Percentiles rank a stretch among this genome's conserved stretches.
Conservation (phyloP, 2,888 invertebrate species). For the Callimorpha dominula region DNA sequence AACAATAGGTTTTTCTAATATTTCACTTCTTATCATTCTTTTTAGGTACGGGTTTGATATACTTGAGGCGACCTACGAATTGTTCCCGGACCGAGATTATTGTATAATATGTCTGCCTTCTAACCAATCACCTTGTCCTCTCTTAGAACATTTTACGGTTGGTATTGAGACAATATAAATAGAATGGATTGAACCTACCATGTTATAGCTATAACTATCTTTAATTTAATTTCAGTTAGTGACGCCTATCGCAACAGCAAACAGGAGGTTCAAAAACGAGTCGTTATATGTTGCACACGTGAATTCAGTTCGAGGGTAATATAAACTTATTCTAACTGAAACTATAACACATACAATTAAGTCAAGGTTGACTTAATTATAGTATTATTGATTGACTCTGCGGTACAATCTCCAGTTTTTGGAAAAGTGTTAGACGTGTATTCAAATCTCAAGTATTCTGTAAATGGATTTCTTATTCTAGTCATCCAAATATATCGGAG, state of each 20-base stretch:
- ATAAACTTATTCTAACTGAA: not conserved
- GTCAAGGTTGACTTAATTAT: no score
- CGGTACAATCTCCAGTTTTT: no score
- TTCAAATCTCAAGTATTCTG: no score
- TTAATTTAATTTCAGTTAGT: slow-evolving; percentile 69
- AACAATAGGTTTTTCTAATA: not conserved
- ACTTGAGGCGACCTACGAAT: slow-evolving; percentile 87
- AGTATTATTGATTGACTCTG: no score
- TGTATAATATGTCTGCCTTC: slow-evolving; percentile 87
- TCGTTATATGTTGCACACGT: slow-evolving; percentile 76
- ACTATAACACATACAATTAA: no score
- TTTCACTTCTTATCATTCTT: not conserved
- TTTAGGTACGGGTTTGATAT: slow-evolving; percentile 83
- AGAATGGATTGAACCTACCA: not conserved
- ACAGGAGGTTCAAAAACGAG: slow-evolving; percentile 70
- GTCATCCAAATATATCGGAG: no score
- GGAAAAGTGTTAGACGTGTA: no score
- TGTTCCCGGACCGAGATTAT: slow-evolving; percentile 88
- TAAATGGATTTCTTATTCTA: no score
- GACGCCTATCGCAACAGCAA: slow-evolving; percentile 60
- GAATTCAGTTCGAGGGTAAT: slow-evolving; percentile 79
- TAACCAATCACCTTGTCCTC: slow-evolving; percentile 78
- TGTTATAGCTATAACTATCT: not conserved
- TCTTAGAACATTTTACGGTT: slow-evolving; percentile 88
- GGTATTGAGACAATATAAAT: slow-evolving; percentile 18